phyloP scores from a whole-genome alignment of 2,797 vertebrate species.

The Crax fasciolata region DNA sequence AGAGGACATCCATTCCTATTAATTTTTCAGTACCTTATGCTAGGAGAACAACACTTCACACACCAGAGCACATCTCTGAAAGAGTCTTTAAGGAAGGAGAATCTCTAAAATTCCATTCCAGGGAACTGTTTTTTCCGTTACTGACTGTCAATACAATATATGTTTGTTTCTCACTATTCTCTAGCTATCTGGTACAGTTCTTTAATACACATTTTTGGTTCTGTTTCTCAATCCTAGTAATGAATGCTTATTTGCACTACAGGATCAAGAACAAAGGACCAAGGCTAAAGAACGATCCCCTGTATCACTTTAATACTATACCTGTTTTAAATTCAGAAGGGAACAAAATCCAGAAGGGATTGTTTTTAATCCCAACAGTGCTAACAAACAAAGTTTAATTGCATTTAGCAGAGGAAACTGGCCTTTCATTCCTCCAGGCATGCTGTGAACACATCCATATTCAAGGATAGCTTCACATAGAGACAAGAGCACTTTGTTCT shows the following conservation, averaged over 20 bases:
- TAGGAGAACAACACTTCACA: neutral
- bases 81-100: neutral
- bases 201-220: neutral
- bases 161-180: neutral
- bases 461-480: neutral
- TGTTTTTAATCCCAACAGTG: neutral
- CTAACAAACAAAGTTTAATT: neutral
- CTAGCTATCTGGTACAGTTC: too few species aligned
- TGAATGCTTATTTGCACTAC: neutral
- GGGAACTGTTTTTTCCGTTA: neutral
- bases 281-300: neutral
- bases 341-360: neutral
- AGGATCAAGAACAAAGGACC: neutral
- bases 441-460: neutral
- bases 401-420: neutral
- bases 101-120: neutral
- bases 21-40: neutral
- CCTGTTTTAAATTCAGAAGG: neutral
- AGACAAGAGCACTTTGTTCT: neutral
- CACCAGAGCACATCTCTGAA: neutral
- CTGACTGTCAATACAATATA: neutral
- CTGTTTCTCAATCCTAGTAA: neutral
- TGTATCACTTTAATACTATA: neutral
- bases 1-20: neutral
- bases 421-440: neutral